Percentiles rank a stretch among this genome's conserved stretches.
These are phyloP conservation scores for Temnothorax nylanderi DNA, from an alignment of 1,140 invertebrate genomes.

Conservation along the genomic window DNA sequence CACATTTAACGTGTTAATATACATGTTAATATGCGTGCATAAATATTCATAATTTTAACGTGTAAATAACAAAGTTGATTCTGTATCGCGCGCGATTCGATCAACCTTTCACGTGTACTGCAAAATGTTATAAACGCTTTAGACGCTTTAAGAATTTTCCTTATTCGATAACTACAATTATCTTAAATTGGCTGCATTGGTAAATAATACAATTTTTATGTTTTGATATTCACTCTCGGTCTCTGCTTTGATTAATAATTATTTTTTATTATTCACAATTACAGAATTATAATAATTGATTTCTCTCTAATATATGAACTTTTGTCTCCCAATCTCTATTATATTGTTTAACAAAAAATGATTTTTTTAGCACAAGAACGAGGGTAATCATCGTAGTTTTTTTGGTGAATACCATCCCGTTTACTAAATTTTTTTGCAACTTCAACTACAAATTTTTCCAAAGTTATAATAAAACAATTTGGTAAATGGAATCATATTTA, in stretches of 20 bases:
- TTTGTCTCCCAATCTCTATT: neutral
- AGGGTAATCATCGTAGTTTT: neutral
- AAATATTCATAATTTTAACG: conserved; percentile 39
- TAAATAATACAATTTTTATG: neutral
- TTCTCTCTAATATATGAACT: neutral
- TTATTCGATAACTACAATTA: neutral
- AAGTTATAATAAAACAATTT: too few species aligned
- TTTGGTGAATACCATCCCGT: too few species aligned
- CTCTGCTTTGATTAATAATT: neutral
- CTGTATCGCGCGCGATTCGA: neutral
- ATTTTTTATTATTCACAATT: neutral
- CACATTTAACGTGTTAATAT: conserved; percentile 29
- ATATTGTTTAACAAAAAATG: neutral
- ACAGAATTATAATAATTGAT: neutral
- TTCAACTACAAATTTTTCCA: too few species aligned
- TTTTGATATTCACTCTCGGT: neutral
- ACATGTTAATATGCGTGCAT: conserved; percentile 8
- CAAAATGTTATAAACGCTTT: neutral
- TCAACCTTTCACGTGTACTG: neutral
- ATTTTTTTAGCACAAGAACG: neutral
- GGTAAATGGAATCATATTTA: too few species aligned
- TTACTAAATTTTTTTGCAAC: too few species aligned
- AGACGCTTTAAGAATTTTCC: neutral
- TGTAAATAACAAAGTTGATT: conserved; percentile 33
- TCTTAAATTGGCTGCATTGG: neutral